Evolutionary conservation across 1,140 invertebrate species (phyloP), one percentile per base, ranked within the genome.

Genomic region (Branchinecta lynchi): DNA sequence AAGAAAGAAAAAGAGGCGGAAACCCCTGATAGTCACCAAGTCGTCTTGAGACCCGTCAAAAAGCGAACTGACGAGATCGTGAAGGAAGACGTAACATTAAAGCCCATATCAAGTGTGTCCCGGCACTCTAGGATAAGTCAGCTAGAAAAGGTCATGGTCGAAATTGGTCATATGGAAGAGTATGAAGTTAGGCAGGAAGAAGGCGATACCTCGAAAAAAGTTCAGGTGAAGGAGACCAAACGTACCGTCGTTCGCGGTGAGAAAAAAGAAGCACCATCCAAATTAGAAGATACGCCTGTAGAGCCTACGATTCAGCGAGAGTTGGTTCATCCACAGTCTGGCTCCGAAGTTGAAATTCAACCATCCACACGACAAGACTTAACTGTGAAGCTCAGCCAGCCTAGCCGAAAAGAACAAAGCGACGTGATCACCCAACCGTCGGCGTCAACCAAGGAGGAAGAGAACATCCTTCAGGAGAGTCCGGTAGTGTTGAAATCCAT

Each of bases 11-110:
- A 51, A 8, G 65, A 71, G 43, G 17, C 68, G 45, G 70, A 71
- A 21, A 70, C 71, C 10, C 44, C 67, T 3, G 65, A 69, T 10
- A 65, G 51, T 7, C 65, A 69, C 17, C n/a, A 66, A 68, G 44
- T 66, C 0, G 66, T 43, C 3, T 45, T 72, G 46, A 70, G 71
- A 44, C 21, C 69, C 43, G 71, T 71, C 45, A 70, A 72, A 65
- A 70, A 72, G 44, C 70, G 51, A 60, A 20, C 12, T 12, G 12
- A 2, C 17, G 12, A 12, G 12, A 60, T 6, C 17, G 12, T 60
- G 17, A 6, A 60, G 2, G 51, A 60, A 60, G 51, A 60, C 51
- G 17, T 20, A 60, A 60, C 51, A 15, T 60, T 60, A 20, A 60
- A 60, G 17, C 51, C 51, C 12, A 20, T 60, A 12, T 65, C 6